Evolutionary conservation across 2,797 vertebrate genomes (phyloP).

Genomic region (Aldrovandia affinis): DNA sequence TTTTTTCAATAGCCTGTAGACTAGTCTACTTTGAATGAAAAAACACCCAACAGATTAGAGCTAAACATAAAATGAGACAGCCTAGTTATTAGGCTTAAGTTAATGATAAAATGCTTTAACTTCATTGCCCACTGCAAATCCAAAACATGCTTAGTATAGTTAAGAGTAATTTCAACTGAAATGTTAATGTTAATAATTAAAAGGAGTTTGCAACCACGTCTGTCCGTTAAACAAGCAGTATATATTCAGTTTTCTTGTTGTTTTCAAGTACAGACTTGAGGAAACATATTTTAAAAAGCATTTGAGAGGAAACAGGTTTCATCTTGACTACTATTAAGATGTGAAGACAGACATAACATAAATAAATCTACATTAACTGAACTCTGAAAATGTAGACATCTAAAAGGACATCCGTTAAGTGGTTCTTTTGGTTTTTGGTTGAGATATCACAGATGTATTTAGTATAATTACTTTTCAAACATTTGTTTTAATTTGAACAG

Average conservation of each 20-base stretch:
- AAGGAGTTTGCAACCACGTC: neutral
- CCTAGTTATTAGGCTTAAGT: neutral
- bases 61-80: neutral
- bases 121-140: neutral
- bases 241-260: neutral
- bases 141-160: constrained; percentile 3
- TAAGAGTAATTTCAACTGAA: neutral
- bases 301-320: neutral
- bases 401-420: neutral
- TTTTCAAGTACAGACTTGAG: neutral
- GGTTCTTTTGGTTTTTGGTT: neutral
- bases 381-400: neutral
- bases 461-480: neutral
- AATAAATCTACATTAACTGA: neutral
- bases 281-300: neutral
- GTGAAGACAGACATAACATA: neutral
- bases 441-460: neutral
- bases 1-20: neutral
- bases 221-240: neutral
- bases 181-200: neutral
- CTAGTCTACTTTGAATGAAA: neutral
- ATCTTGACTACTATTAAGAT: neutral
- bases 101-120: neutral
- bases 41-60: neutral
- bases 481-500: neutral